Conservation (phyloP, 2,113 vertebrate species). For the Paradisaea rubra region DNA sequence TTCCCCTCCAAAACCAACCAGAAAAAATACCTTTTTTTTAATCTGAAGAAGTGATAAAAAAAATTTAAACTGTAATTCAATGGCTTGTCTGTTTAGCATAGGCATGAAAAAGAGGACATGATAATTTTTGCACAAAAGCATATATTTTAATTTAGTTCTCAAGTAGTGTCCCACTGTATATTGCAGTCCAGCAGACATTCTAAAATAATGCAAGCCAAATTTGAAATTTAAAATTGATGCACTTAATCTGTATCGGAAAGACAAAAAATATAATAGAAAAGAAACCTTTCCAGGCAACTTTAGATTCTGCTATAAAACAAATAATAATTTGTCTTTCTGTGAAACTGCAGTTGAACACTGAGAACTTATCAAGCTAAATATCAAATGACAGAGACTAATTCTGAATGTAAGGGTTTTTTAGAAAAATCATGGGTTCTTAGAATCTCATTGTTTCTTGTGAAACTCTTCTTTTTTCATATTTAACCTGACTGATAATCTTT, state of each 20-base stretch:
- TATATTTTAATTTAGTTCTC: background rate
- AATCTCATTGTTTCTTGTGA: background rate
- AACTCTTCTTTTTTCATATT: background rate
- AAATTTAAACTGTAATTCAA: background rate
- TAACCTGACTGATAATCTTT: background rate
- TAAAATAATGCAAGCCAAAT: background rate
- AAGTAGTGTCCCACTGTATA: background rate
- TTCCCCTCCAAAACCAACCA: background rate
- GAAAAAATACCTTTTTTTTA: rapidly evolving
- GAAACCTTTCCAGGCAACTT: background rate
- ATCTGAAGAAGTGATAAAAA: background rate
- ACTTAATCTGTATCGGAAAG: background rate
- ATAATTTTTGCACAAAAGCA: background rate
- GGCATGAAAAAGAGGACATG: background rate
- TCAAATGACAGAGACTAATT: background rate
- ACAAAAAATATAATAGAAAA: too few relatives aligned
- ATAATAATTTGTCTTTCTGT: background rate
- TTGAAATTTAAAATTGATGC: background rate
- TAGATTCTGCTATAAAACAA: background rate
- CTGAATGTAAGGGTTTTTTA: background rate
- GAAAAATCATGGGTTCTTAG: background rate
- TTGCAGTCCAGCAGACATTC: background rate
- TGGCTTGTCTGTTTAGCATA: background rate
- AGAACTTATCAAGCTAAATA: background rate
- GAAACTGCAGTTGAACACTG: background rate